Conservation (phyloP, 2,113 vertebrate genomes). For the Macaca nemestrina region DNA sequence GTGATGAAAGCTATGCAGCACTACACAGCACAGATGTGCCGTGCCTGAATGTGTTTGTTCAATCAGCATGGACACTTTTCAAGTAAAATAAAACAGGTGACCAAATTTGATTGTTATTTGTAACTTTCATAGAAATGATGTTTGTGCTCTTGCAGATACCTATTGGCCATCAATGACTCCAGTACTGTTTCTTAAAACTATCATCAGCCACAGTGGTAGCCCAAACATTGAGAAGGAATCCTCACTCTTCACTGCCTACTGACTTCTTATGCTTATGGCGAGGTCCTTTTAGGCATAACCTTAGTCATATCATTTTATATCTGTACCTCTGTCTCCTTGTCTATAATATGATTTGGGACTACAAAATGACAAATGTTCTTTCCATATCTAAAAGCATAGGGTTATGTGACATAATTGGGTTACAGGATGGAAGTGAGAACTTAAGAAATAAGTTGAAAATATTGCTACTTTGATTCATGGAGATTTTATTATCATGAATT, state of each 20-base stretch:
- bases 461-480: neutral
- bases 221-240: neutral
- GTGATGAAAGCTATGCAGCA: constrained; percentile 14
- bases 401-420: neutral
- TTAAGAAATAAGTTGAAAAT: neutral
- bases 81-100: constrained; percentile 35
- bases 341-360: neutral
- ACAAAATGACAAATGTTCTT: neutral
- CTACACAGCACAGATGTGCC: constrained; percentile 44
- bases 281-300: neutral
- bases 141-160: neutral
- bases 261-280: neutral
- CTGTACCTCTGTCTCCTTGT: neutral
- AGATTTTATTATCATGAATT: neutral
- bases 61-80: constrained; percentile 12
- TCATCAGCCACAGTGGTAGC: neutral
- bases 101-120: constrained; percentile 24
- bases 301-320: neutral
- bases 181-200: neutral
- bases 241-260: neutral
- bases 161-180: neutral
- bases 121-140: neutral
- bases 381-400: neutral
- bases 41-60: constrained; percentile 18
- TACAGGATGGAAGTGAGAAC: neutral